Conservation (phyloP, 2,797 vertebrate genomes). For the Sebastes taczanowskii region DNA sequence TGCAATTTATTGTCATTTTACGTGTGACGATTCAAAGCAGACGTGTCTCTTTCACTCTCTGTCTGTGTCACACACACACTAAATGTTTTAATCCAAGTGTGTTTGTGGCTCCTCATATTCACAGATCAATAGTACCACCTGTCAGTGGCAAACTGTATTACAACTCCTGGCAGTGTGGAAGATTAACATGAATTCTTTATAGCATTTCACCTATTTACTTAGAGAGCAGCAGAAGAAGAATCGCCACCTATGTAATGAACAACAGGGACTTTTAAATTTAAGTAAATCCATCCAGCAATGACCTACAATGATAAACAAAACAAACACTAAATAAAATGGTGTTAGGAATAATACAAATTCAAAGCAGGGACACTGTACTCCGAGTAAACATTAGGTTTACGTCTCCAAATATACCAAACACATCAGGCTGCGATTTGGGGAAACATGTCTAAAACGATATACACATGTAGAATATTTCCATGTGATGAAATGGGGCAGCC, state of each 20-base stretch:
- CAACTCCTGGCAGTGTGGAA: neutral
- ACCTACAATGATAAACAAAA: neutral
- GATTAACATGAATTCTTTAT: neutral
- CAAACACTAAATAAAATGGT: neutral
- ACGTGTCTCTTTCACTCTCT: fast-evolving
- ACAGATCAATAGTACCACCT: constrained; percentile 66
- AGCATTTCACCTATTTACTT: neutral
- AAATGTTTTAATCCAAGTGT: neutral
- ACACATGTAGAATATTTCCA: no score
- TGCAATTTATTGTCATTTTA: neutral
- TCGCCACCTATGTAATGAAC: neutral
- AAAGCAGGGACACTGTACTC: neutral
- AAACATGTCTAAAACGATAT: fast-evolving
- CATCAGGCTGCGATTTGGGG: neutral
- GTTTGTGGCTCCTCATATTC: constrained; percentile 1
- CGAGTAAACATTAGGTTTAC: no score
- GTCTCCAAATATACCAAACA: no score
- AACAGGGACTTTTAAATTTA: neutral
- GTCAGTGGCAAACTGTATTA: constrained; percentile 27
- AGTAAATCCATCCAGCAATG: neutral
- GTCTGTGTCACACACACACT: neutral
- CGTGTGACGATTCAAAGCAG: neutral
- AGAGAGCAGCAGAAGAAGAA: constrained; percentile 4
- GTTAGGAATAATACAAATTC: neutral
- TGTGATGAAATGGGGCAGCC: no score